Evolutionary conservation across 2,888 invertebrate species (phyloP).

Genomic region (Mactromeris polynyma): DNA sequence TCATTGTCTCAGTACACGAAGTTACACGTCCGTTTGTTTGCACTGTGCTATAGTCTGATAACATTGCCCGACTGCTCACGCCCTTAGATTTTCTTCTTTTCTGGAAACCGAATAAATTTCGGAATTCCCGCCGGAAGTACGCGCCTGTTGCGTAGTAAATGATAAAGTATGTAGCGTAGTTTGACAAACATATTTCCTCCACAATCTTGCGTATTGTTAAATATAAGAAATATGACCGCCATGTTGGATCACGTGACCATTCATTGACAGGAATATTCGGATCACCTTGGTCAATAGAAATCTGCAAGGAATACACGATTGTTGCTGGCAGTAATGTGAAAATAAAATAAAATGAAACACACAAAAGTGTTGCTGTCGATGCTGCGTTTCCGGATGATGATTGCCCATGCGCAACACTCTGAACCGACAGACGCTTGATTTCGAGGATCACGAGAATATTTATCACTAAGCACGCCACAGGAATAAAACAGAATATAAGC

Average conservation of each 20-base stretch:
- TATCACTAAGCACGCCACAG: constrained; percentile 83
- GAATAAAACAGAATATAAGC: constrained; percentile 83
- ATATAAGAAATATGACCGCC: constrained; percentile 83
- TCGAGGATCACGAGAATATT: constrained; percentile 86
- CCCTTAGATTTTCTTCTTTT: constrained; percentile 44
- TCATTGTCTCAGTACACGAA: constrained; percentile 62
- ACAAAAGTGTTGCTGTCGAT: constrained; percentile 86
- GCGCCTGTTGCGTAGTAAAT: constrained; percentile 86
- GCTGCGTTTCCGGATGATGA: constrained; percentile 77
- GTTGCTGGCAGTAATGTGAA: constrained; percentile 86
- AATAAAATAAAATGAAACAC: constrained; percentile 87
- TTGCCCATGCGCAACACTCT: constrained; percentile 75
- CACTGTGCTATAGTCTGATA: constrained; percentile 61
- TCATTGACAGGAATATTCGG: constrained; percentile 67
- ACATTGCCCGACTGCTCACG: constrained; percentile 27
- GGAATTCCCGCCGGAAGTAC: constrained; percentile 83
- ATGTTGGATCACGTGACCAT: constrained; percentile 71
- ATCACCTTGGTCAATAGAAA: constrained; percentile 76
- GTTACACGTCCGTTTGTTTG: constrained; percentile 58
- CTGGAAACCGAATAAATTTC: constrained; percentile 62
- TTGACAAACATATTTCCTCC: constrained; percentile 85
- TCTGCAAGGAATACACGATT: constrained; percentile 84
- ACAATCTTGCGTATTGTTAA: constrained; percentile 81
- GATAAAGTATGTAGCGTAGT: constrained; percentile 86
- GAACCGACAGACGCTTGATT: constrained; percentile 80